Percentiles rank a stretch among this genome's conserved stretches.
phyloP scores from a whole-genome alignment of 2,888 invertebrate genomes.

The Reticulitermes lucifugus region DNA sequence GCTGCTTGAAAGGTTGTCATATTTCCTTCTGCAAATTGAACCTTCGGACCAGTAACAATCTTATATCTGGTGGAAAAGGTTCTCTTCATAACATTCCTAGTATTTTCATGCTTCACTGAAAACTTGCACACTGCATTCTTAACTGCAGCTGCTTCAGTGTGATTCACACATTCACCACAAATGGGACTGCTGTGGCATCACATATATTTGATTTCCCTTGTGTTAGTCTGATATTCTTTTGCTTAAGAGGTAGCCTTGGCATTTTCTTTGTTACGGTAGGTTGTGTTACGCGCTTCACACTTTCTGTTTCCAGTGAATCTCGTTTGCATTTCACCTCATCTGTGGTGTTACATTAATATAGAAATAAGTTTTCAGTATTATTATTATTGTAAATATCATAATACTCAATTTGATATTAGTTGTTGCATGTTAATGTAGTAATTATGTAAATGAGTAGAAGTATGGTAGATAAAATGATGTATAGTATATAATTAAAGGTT shows the following conservation, averaged over 20 bases:
- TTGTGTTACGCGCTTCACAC: neutral
- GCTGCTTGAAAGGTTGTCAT: slow-evolving; percentile 3
- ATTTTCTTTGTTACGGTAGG: neutral
- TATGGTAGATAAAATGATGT: too few relatives aligned
- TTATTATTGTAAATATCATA: neutral
- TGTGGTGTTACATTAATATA: neutral
- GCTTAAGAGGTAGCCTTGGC: neutral
- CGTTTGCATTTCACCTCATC: neutral
- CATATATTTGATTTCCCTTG: too few relatives aligned
- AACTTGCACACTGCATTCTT: too few relatives aligned
- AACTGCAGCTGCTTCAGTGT: too few relatives aligned
- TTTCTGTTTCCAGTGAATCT: neutral
- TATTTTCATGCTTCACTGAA: too few relatives aligned
- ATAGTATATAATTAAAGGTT: too few relatives aligned
- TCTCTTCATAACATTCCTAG: too few relatives aligned
- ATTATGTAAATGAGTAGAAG: too few relatives aligned
- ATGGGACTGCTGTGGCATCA: too few relatives aligned
- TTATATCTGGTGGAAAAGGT: neutral
- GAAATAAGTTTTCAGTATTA: slow-evolving; percentile 1
- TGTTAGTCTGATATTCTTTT: neutral
- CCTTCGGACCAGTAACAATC: neutral
- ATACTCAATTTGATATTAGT: too few relatives aligned
- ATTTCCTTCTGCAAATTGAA: neutral
- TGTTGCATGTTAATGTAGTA: too few relatives aligned
- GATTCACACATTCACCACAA: too few relatives aligned